Evolutionary conservation across 2,888 invertebrate genomes (phyloP), one percentile per base, ranked within the genome.

Genomic region (Acanthococcus lagerstroemiae): DNA sequence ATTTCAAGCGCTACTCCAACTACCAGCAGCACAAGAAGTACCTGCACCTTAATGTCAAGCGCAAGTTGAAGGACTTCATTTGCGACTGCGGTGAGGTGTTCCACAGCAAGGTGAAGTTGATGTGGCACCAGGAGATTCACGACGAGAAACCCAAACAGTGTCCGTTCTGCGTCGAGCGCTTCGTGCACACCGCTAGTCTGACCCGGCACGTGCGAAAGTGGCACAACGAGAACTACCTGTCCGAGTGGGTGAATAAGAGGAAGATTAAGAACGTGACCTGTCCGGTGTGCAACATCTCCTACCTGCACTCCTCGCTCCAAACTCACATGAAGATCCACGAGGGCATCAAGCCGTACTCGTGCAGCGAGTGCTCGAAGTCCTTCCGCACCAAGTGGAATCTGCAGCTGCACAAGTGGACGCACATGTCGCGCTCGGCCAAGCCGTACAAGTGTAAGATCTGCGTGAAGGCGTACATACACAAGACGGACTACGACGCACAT

Each of bases 311-410:
- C 7, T 90, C 90, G 68, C 79, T 92, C 58, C 86, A 88, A 68
- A 84, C 70, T n/a, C 73, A 73, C 58, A 71, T 73, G 71, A 69
- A 70, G 22, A 88, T 87, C 57, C 92, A 92, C 78, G 83, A 82
- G 71, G 85, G 88, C 69, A 81, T 84, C 75, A 81, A 84, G 65
- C 89, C 89, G 9, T 87, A 83, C 78, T 80, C 83, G 68, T 93
- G 93, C 77, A 80, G 84, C 63, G 84, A 91, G 65, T 92, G 93
- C 78, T 87, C 84, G 74, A 91, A 90, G 75, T 81, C 84, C 27
- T 92, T 92, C 78, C 87, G 88, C 71, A 91, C 91, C 71, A 90
- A 90, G 75, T 92, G 91, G 88, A 92, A 92, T 78, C 80, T 92
- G 60, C 89, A 90, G 74, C 81, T 90, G 71, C 92, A 93, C 78